Evolutionary conservation across 2,113 vertebrate genomes (phyloP), one percentile per base, ranked within the genome.

Genomic region (Suncus etruscus): DNA sequence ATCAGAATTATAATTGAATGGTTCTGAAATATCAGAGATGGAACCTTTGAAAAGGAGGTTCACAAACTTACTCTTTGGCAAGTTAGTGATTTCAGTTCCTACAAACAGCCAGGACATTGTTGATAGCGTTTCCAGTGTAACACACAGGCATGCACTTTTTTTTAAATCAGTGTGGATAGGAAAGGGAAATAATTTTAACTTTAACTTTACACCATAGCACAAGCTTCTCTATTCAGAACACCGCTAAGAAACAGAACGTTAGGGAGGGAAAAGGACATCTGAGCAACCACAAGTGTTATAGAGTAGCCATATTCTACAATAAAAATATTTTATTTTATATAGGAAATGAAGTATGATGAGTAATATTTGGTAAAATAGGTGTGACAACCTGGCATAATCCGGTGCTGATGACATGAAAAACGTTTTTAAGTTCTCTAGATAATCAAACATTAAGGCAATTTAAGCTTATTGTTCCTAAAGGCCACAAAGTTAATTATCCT

Each of bases 1-100:
- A 95, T 95, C 94, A 94, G 83, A 96, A 97, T 95, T 95, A 95
- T 96, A 97, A 96, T 96, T 96, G 95, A 96, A 95, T 94, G 95
- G 94, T 89, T 97, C 91, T 94, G 90, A 96, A 94, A 95, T 96
- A 95, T 94, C 95, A 95, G 94, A 96, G 95, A 94, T 91, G 88
- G 77, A 94, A 94, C 87, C 93, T 90, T 83, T 94, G 90, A 94
- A 94, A 94, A 89, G 83, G 73, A 94, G 81, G 90, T 85, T 96
- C 95, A 94, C 91, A 96, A 94, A 94, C 95, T 91, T 89, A 83
- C 91, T 95, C 83, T 74, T 82, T 92, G 83, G 79, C 93, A 90
- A 80, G 73, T 91, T 92, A 88, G 90, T 83, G 77, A 97, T 94
- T 94, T 90, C 87, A 95, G 91, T 79, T 74, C 63, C 93, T 94